Evolutionary conservation across 2,113 vertebrate species (phyloP).

Genomic region (Hemicordylus capensis): DNA sequence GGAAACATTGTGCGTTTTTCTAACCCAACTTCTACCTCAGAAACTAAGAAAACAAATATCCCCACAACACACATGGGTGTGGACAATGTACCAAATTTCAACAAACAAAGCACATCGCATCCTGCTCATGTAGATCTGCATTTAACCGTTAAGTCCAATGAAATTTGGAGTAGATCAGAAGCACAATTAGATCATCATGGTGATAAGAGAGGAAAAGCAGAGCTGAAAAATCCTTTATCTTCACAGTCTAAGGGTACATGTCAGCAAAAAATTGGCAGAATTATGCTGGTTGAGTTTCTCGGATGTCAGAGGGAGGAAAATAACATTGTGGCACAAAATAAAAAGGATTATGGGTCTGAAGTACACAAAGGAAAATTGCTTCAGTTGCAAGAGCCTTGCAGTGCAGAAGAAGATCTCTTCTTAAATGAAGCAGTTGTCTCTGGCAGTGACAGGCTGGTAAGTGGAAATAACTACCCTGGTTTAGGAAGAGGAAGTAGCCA

Average conservation of each 20-base stretch:
- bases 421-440: constrained; percentile 24
- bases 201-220: constrained; percentile 52
- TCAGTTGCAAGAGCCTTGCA: constrained; percentile 21
- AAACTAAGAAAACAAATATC: constrained; percentile 62
- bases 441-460: background rate
- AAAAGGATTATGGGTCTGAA: constrained; percentile 36
- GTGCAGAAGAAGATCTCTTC: constrained; percentile 29
- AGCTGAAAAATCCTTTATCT: constrained; percentile 43
- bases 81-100: constrained; percentile 40
- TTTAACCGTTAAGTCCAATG: constrained; percentile 51
- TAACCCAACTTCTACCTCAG: constrained; percentile 80
- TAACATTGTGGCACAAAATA: constrained; percentile 10
- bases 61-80: constrained; percentile 38
- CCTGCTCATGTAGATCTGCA: constrained; percentile 42
- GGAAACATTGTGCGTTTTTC: constrained; percentile 68
- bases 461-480: accelerated
- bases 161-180: constrained; percentile 64
- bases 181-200: constrained; percentile 67
- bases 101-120: constrained; percentile 43
- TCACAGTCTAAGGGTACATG: constrained; percentile 41
- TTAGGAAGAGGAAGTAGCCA: constrained; percentile 16
- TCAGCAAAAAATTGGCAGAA: constrained; percentile 60
- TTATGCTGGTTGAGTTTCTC: constrained; percentile 49
- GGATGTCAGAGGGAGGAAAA: constrained; percentile 42
- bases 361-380: constrained; percentile 29